Evolutionary conservation across 2,888 invertebrate species (phyloP), one percentile per base, ranked within the genome.

Genomic region (Drosophila ustulata): DNA sequence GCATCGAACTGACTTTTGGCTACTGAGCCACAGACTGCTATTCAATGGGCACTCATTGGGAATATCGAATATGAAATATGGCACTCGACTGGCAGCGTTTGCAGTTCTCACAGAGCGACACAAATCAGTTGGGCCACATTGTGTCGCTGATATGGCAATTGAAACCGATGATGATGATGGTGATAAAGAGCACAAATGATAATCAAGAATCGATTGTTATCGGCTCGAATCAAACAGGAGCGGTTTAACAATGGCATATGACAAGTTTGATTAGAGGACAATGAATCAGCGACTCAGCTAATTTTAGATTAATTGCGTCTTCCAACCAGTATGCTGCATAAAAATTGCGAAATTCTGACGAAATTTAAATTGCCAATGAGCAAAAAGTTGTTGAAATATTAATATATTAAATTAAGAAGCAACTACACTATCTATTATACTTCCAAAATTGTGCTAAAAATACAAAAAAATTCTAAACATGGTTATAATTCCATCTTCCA

Each of bases 71-170:
- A 49, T 67, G 41, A 59, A 52, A 59, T 67, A 66, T 64, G 77
- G 52, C 63, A 62, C 49, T 71, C 30, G 30, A 7, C 30, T 56
- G 25, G 47, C 51, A 52, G 52, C 52, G 34, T 59, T 69, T 61
- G 47, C 46, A 39, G 28, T 55, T 46, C 66, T 59, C 71, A 23
- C 46, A 26, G 67, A 64, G 75, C 56, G 65, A 28, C 50, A 71
- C 18, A 78, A 68, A 68, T 82, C 86, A 63, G 71, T 68, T 37
- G 69, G 62, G 66, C n/a, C 59, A 67, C 66, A 71, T 66, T 57
- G 57, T 77, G 72, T 52, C 53, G 78, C 65, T 73, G 67, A 75
- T 81, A 82, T 81, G 85, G 68, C 75, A 81, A 81, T 75, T 84
- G 72, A 69, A 41, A 37, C 46, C 7, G 51, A 55, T 55, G 49